Evolutionary conservation across 2,113 vertebrate species (phyloP), one percentile per base, ranked within the genome.

Genomic region (Cochlearius cochlearius): DNA sequence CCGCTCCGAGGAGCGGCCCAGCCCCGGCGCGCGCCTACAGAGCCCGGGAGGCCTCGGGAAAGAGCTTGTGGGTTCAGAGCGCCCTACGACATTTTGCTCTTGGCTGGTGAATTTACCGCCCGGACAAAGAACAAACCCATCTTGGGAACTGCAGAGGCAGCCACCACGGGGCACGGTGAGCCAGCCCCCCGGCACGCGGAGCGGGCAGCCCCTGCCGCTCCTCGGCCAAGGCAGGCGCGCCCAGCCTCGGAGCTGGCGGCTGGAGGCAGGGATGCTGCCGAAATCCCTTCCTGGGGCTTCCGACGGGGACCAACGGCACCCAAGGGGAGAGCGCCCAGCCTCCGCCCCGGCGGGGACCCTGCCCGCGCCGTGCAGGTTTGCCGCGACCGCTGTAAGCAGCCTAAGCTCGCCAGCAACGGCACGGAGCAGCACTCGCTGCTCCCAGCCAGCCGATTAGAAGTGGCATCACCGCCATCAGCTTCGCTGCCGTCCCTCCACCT

Each of bases 361-460:
- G 86, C 47, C 69, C 83, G 27, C 41, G 34, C 58, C 73, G 12
- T 63, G 63, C 82, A 96, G 91, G 88, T 66, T 87, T 91, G 74
- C 73, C 64, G 73, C 72, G 26, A 43, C 80, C 94, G 87, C 72
- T 78, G 90, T 89, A 92, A 97, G 92, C 59, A 84, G 53, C 68
- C 45, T 60, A 53, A 78, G 90, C 88, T 89, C 32, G 10, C 74
- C 91, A 92, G 92, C 87, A 93, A 78, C 1, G 21, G 63, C 50
- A 81, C 71, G 72, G 82, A 89, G 79, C 93, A 89, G 75, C 75
- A 59, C 69, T 32, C 5, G 1, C 94, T 94, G 81, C 87, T 81
- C 73, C 55, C 80, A 86, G 90, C 78, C 95, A 91, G 96, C 92
- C 82, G 75, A 88, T 89, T 90, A 86, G 69, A 77, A 95, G 82